Conservation (phyloP, 2,113 vertebrate species). For the Oceanodroma tethys region DNA sequence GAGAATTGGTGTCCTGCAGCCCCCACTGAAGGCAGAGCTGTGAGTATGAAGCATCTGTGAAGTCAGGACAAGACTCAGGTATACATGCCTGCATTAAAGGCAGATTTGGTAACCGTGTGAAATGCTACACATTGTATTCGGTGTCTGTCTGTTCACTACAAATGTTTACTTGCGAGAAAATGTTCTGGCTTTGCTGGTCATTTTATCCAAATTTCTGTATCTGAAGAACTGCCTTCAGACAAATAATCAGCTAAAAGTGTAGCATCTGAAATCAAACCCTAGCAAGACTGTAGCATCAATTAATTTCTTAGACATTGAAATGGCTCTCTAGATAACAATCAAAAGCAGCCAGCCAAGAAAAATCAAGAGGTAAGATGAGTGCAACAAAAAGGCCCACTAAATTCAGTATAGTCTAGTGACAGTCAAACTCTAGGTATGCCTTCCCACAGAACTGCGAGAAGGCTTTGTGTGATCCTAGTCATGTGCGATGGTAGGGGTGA, state of each 20-base stretch:
- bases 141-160: not conserved
- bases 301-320: constrained; percentile 11
- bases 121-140: not conserved
- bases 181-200: not conserved
- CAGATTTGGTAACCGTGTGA: not conserved
- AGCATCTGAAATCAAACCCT: not conserved
- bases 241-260: not conserved
- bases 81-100: not conserved
- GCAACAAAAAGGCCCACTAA: not conserved
- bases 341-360: not conserved
- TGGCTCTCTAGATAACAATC: not conserved
- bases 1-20: not conserved
- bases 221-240: not conserved
- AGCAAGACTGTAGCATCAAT: not conserved
- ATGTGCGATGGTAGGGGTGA: not conserved
- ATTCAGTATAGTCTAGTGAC: not conserved
- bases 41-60: not conserved
- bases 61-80: not conserved
- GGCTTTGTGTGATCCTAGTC: not conserved
- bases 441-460: not conserved
- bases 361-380: not conserved
- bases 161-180: not conserved
- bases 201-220: not conserved
- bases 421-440: not conserved
- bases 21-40: not conserved